phyloP scores from a whole-genome alignment of 2,888 invertebrate genomes.

The Pseudoips prasinana region DNA sequence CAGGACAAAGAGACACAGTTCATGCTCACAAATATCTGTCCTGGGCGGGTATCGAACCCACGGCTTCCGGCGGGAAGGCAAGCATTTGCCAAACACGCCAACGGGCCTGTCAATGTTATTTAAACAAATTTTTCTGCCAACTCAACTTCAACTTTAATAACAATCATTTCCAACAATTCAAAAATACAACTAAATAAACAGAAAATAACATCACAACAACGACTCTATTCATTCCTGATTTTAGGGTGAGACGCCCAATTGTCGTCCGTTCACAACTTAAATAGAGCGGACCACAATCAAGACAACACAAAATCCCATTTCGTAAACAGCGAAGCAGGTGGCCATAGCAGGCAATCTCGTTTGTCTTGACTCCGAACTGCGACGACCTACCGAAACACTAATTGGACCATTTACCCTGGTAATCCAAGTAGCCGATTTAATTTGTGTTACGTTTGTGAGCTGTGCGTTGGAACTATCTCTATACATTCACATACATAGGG shows the following conservation, averaged over 20 bases:
- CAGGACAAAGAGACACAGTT: no score
- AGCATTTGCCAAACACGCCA: no score
- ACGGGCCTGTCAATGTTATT: no score
- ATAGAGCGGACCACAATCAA: slow-evolving; percentile 50
- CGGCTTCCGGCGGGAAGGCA: no score
- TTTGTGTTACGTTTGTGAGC: slow-evolving; percentile 54
- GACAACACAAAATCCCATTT: slow-evolving; percentile 48
- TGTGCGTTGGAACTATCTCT: slow-evolving; percentile 26
- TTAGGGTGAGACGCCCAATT: slow-evolving; percentile 36
- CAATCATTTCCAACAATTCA: no score
- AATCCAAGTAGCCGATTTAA: slow-evolving; percentile 72
- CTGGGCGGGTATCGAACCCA: no score
- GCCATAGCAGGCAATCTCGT: slow-evolving; percentile 64
- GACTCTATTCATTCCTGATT: slow-evolving; percentile 26
- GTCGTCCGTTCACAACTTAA: slow-evolving; percentile 38
- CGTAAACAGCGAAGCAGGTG: slow-evolving; percentile 62
- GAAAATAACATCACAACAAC: slow-evolving; percentile 3
- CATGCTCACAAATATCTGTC: no score
- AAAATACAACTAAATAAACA: no score
- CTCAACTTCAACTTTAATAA: no score
- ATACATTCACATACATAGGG: background rate
- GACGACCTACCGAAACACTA: slow-evolving; percentile 65
- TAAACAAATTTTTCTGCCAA: no score
- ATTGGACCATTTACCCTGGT: slow-evolving; percentile 73
- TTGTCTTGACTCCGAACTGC: slow-evolving; percentile 57